Percentiles rank a stretch among this genome's conserved stretches.
These are phyloP conservation scores for Ptychodera flava DNA, from an alignment of 35 echinoderm and acorn worm genomes.

Conservation along the genomic window DNA sequence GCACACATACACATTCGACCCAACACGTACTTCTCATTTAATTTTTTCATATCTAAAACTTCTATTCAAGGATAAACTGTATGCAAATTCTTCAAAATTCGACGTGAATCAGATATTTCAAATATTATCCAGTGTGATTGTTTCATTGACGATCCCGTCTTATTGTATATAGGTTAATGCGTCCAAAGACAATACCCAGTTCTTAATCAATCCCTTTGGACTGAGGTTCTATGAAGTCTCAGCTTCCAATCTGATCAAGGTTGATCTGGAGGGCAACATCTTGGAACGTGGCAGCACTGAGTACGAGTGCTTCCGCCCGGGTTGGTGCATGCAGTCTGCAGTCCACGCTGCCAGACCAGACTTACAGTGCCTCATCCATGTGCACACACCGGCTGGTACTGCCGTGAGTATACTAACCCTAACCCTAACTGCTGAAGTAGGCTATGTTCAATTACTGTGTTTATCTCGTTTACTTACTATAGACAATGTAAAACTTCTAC, in stretches of 20 bases:
- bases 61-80: too few relatives aligned
- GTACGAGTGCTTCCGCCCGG: conserved; percentile 63
- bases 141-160: too few relatives aligned
- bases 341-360: conserved; percentile 93
- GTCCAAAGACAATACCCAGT: conserved; percentile 70
- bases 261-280: conserved; percentile 80
- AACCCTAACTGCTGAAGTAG: too few relatives aligned
- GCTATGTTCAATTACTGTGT: too few relatives aligned
- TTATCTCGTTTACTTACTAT: too few relatives aligned
- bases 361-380: conserved; percentile 79
- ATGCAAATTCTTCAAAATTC: too few relatives aligned
- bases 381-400: conserved; percentile 68
- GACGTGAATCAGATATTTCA: too few relatives aligned
- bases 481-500: too few relatives aligned
- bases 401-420: conserved; percentile 95
- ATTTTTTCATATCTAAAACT: too few relatives aligned
- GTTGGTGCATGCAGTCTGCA: conserved; percentile 91
- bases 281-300: conserved; percentile 75
- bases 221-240: conserved; percentile 88
- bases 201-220: conserved; percentile 96
- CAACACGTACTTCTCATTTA: too few relatives aligned
- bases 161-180: conserved; percentile 77
- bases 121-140: too few relatives aligned
- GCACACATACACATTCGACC: too few relatives aligned
- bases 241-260: conserved; percentile 88